Evolutionary conservation across 2,888 invertebrate genomes (phyloP).

Genomic region (Netelia fuscicornis): DNA sequence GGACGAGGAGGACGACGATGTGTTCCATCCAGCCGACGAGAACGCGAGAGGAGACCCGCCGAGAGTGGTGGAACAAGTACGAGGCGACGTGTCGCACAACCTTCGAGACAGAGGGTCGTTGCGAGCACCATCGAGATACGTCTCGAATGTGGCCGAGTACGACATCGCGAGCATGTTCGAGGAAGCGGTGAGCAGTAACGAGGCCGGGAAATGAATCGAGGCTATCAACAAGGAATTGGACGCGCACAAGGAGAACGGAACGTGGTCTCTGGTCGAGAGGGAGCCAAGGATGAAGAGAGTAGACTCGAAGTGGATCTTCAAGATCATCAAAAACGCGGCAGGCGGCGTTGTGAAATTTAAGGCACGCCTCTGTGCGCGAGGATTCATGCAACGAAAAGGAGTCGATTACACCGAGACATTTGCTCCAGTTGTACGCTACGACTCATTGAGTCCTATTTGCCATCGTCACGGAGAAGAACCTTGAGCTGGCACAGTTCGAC

Average conservation of each 20-base stretch:
- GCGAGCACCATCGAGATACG: slow-evolving; percentile 8
- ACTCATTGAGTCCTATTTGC: slow-evolving; percentile 17
- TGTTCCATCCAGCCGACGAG: too few relatives aligned
- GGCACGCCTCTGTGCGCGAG: slow-evolving; percentile 53
- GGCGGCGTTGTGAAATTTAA: slow-evolving; percentile 9
- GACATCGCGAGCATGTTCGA: slow-evolving; percentile 37
- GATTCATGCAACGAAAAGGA: slow-evolving; percentile 35
- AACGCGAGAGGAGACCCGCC: too few relatives aligned
- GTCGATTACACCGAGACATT: slow-evolving; percentile 50
- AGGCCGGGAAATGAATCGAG: slow-evolving; percentile 47
- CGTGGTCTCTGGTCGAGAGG: slow-evolving; percentile 48
- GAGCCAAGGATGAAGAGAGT: slow-evolving; percentile 5
- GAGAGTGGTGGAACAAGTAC: too few relatives aligned
- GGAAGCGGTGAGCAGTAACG: slow-evolving; percentile 44
- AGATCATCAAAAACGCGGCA: not conserved
- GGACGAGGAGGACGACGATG: too few relatives aligned
- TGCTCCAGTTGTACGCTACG: slow-evolving; percentile 43
- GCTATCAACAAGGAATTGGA: slow-evolving; percentile 41
- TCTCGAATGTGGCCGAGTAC: slow-evolving; percentile 27
- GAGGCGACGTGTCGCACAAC: not conserved
- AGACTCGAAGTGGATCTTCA: slow-evolving; percentile 56
- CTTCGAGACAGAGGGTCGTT: slow-evolving; percentile 45
- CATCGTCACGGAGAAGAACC: slow-evolving; percentile 1
- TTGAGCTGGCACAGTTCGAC: slow-evolving; percentile 34
- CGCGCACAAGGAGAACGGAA: slow-evolving; percentile 39